Evolutionary conservation across 2,888 invertebrate genomes (phyloP).

Genomic region (Geotrupes spiniger): DNA sequence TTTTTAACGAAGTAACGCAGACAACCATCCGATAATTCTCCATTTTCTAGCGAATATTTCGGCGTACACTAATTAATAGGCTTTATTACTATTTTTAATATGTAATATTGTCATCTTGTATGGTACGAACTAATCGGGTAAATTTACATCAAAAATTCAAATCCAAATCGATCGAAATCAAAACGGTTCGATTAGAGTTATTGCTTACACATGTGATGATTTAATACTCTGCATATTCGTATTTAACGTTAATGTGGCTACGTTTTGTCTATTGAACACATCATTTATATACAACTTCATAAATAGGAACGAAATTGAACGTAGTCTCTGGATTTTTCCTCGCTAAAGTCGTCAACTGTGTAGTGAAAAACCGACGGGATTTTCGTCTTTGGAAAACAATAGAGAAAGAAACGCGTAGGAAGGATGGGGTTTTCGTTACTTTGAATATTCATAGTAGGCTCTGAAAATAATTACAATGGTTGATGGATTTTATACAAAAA

Average conservation of each 20-base stretch:
- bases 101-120: constrained; percentile 8
- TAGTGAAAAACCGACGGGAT: too few species aligned
- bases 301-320: too few species aligned
- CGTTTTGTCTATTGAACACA: too few species aligned
- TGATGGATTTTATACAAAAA: constrained; percentile 5
- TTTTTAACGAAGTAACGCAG: constrained; percentile 8
- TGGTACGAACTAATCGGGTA: too few species aligned
- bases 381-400: constrained; percentile 15
- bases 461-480: constrained; percentile 25
- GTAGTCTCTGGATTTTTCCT: too few species aligned
- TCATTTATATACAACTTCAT: too few species aligned
- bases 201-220: too few species aligned
- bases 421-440: constrained; percentile 16
- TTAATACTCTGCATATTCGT: too few species aligned
- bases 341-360: too few species aligned
- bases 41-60: constrained; percentile 12
- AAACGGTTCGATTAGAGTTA: constrained; percentile 7
- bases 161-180: constrained; percentile 12
- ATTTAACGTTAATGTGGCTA: too few species aligned
- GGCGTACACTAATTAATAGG: constrained; percentile 14
- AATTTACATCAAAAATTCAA: constrained; percentile 16
- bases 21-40: neutral
- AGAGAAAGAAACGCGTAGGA: constrained; percentile 19
- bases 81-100: neutral
- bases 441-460: constrained; percentile 26